Conservation (phyloP, 2,113 vertebrate genomes). For the pig (Sus scrofa) region T2T-Sscrofa CM000829.6:30477501-30478000, state of each 20-base stretch:
- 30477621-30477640: not conserved
- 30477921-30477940: not conserved
- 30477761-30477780: not conserved
- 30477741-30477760: not conserved
- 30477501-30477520: no score
- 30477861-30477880: constrained; percentile 8
- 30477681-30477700: not conserved
- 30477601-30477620: not conserved
- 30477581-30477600: no score
- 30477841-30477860: not conserved
- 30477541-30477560: no score
- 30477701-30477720: not conserved
- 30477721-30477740: not conserved
- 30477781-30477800: not conserved
- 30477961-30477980: not conserved
- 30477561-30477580: no score
- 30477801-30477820: constrained; percentile 15
- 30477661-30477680: not conserved
- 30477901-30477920: not conserved
- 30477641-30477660: not conserved
- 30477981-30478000: not conserved
- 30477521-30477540: no score
- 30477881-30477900: constrained; percentile 31
- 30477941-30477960: not conserved
- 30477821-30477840: not conserved